phyloP scores from a whole-genome alignment of 2,113 vertebrate species.

The Phaetusa simplex region DNA sequence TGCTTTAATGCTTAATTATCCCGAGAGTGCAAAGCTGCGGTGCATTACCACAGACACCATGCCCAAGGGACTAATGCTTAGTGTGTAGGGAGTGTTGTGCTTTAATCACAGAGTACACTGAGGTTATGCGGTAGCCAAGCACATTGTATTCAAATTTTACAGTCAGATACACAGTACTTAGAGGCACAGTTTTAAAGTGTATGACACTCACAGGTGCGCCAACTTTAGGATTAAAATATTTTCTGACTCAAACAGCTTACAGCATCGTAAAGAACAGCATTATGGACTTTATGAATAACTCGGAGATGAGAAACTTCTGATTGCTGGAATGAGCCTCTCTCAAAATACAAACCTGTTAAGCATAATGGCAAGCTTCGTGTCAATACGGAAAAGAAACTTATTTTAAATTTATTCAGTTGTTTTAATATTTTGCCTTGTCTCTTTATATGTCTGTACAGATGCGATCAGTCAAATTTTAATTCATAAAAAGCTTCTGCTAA shows the following conservation, averaged over 20 bases:
- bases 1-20: background rate
- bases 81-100: background rate
- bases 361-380: background rate
- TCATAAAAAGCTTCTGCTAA: background rate
- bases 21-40: background rate
- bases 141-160: background rate
- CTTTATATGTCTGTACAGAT: background rate
- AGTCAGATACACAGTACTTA: background rate
- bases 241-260: background rate
- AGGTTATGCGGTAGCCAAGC: background rate
- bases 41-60: background rate
- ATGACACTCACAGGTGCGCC: background rate
- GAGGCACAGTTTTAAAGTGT: background rate
- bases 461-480: background rate
- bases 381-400: background rate
- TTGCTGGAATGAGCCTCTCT: background rate
- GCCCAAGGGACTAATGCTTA: background rate
- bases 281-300: background rate
- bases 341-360: background rate
- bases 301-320: background rate
- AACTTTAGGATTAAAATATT: background rate
- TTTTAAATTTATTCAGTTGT: background rate
- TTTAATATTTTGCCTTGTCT: background rate
- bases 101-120: background rate
- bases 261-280: background rate